Conservation (phyloP, 2,113 vertebrate genomes). For the Acrocephalus kingi region DNA sequence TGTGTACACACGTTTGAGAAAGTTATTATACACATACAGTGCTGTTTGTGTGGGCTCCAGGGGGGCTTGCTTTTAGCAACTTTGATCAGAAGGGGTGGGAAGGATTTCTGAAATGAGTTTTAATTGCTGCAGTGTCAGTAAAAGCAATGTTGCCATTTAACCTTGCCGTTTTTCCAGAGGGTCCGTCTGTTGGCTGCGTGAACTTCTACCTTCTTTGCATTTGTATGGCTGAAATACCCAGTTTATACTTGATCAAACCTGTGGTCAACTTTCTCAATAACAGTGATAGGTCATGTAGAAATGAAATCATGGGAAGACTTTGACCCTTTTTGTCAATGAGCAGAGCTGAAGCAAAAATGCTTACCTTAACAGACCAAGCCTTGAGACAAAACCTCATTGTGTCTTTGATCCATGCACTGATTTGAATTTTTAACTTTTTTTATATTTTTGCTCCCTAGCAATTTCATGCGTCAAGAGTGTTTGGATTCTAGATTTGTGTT, state of each 20-base stretch:
- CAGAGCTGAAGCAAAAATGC: neutral
- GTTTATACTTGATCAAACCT: neutral
- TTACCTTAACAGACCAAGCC: neutral
- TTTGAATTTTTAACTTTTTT: neutral
- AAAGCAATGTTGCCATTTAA: neutral
- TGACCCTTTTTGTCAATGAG: neutral
- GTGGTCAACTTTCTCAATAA: neutral
- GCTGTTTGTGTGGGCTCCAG: neutral
- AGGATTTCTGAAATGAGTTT: neutral
- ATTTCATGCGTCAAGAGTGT: conserved; percentile 99
- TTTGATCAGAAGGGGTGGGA: neutral
- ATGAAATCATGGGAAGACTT: neutral
- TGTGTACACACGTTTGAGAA: neutral
- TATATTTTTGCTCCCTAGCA: conserved; percentile 68
- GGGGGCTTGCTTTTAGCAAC: neutral
- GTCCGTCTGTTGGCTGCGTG: accelerated
- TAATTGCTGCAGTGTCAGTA: neutral
- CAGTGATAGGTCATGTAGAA: neutral
- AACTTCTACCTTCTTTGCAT: neutral
- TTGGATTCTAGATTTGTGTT: conserved; percentile 98
- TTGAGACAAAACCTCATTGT: neutral
- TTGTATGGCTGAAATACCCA: neutral
- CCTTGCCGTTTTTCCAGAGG: neutral
- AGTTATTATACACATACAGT: neutral
- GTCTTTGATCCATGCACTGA: neutral